phyloP scores from a whole-genome alignment of 1,140 invertebrate genomes.

The Drosophila ironensis region DNA sequence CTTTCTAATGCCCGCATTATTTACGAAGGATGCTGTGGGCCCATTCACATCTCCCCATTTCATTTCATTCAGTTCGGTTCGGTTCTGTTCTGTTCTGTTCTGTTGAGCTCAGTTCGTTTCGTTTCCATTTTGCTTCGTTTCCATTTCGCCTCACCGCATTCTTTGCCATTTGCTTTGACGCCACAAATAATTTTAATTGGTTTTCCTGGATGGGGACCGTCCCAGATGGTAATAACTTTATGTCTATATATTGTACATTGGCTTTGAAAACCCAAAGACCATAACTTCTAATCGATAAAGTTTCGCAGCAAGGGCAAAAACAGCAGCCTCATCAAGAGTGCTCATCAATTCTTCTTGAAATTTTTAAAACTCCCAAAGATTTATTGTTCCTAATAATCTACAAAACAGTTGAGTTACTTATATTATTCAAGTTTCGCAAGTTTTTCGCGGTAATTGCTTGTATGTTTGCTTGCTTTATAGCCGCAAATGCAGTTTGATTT shows the following conservation, averaged over 20 bases:
- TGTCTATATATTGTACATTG: slow-evolving; percentile 31
- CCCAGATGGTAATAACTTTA: slow-evolving; percentile 60
- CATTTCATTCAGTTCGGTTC: slow-evolving; percentile 48
- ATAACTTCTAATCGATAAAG: slow-evolving; percentile 33
- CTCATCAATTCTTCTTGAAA: slow-evolving; percentile 3
- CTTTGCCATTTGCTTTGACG: slow-evolving; percentile 68
- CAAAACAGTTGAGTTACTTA: slow-evolving; percentile 15
- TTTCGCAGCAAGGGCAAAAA: background rate
- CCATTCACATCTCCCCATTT: slow-evolving; percentile 72
- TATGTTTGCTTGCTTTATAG: slow-evolving; percentile 1
- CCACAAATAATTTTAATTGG: slow-evolving; percentile 77
- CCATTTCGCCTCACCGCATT: slow-evolving; percentile 63
- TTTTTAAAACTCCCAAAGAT: background rate
- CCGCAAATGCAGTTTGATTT: slow-evolving; percentile 53
- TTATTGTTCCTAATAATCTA: too few relatives aligned
- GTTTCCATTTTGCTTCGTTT: slow-evolving; percentile 67
- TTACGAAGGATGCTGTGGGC: slow-evolving; percentile 58
- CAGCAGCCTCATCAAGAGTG: slow-evolving; percentile 1
- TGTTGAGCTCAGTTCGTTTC: slow-evolving; percentile 44
- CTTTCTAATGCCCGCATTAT: slow-evolving; percentile 74
- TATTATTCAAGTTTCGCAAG: slow-evolving; percentile 40
- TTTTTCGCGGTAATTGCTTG: background rate
- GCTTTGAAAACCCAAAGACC: slow-evolving; percentile 26
- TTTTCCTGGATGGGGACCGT: slow-evolving; percentile 44
- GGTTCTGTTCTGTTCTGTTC: background rate